Conservation (phyloP, 2,888 invertebrate species). For the Ganaspis brasiliensis region DNA sequence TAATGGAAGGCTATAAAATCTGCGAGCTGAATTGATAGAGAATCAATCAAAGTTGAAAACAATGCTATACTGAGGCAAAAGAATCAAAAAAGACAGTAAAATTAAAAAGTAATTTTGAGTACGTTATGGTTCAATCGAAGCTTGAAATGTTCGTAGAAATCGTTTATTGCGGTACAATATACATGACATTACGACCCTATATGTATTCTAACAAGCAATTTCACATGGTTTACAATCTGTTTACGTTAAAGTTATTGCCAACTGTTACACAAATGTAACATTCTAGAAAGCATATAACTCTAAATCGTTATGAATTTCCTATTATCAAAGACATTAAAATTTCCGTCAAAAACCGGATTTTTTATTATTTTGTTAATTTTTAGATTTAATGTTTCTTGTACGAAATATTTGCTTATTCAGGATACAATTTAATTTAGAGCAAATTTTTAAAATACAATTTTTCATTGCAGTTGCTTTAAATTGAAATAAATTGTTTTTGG, state of each 20-base stretch:
- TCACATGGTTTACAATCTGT: conserved; percentile 67
- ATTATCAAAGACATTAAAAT: not conserved
- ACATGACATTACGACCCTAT: conserved; percentile 7
- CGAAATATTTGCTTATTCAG: no score
- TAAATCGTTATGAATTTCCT: conserved; percentile 56
- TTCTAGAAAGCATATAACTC: not conserved
- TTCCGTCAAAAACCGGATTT: not conserved
- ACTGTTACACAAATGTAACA: conserved; percentile 1
- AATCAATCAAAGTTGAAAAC: conserved; percentile 27
- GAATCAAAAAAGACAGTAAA: not conserved
- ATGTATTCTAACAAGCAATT: conserved; percentile 46
- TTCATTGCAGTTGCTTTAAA: no score
- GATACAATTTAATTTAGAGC: no score
- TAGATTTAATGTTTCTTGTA: no score
- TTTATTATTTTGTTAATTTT: no score
- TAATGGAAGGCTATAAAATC: conserved; percentile 22
- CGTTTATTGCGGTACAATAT: conserved; percentile 38
- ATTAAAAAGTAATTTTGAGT: conserved; percentile 34
- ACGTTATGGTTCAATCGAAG: conserved; percentile 20
- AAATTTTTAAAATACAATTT: no score
- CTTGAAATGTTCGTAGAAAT: conserved; percentile 14
- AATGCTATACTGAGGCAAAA: not conserved
- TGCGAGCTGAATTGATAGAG: not conserved
- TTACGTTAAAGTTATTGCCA: conserved; percentile 63
- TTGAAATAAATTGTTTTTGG: no score